A percentile compares a stretch with the other conserved stretches of the same genome.
phyloP scores from a whole-genome alignment of 2,113 vertebrate genomes.

The Caranx ignobilis region DNA sequence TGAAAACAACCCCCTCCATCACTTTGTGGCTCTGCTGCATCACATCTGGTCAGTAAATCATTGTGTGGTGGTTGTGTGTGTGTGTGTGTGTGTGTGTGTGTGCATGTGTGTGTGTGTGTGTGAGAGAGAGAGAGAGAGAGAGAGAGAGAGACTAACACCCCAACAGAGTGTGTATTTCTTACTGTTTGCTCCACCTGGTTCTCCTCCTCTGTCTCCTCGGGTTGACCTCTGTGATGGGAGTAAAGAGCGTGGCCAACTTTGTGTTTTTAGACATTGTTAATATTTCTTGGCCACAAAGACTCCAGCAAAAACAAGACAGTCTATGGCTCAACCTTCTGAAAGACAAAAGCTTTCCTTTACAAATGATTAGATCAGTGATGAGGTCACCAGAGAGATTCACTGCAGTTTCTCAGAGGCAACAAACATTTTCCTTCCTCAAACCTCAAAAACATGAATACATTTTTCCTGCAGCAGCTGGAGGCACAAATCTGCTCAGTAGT shows the following conservation, averaged over 20 bases:
- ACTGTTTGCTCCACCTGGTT: neutral
- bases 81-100: slow-evolving; percentile 7
- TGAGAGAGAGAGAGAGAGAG: neutral
- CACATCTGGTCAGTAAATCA: slow-evolving; percentile 52
- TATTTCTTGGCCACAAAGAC: neutral
- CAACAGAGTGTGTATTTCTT: slow-evolving; percentile 12
- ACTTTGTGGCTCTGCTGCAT: slow-evolving; percentile 27
- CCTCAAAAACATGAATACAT: slow-evolving; percentile 8
- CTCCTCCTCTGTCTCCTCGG: neutral
- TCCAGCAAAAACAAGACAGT: neutral
- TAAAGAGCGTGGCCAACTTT: neutral
- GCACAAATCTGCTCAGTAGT: neutral
- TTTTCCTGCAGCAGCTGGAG: slow-evolving; percentile 5
- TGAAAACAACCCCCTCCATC: slow-evolving; percentile 48
- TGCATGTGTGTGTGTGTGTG: slow-evolving; percentile 18
- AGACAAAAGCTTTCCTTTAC: slow-evolving; percentile 3
- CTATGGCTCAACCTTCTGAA: neutral
- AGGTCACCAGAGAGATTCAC: neutral
- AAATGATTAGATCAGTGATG: neutral
- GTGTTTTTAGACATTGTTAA: neutral
- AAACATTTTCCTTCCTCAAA: slow-evolving; percentile 1
- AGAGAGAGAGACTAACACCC: neutral
- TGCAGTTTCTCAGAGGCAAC: neutral
- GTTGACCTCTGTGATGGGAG: neutral
- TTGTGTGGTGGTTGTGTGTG: slow-evolving; percentile 11